A percentile compares a stretch with the other conserved stretches of the same genome.
Conservation (phyloP, 2,113 vertebrate genomes). For the Cryptotis parvus region DNA sequence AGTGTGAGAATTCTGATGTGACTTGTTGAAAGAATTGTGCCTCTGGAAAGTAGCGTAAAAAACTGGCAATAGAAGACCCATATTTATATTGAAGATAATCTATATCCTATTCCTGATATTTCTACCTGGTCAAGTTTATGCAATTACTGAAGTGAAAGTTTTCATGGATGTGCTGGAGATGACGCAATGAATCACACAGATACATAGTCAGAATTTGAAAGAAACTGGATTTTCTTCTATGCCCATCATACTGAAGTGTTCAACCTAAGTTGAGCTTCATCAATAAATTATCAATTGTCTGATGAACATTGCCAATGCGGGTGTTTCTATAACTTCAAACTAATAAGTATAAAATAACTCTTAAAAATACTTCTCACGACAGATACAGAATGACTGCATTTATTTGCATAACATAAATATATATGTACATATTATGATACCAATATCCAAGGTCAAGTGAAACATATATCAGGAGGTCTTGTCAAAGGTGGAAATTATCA, state of each 20-base stretch:
- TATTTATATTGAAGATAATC: neutral
- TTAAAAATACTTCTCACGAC: neutral
- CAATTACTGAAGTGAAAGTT: neutral
- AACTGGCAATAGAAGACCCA: neutral
- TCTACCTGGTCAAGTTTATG: neutral
- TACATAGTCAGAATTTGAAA: neutral
- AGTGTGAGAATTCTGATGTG: neutral
- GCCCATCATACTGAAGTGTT: neutral
- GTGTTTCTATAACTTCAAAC: conserved; percentile 15
- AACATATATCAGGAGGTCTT: too few species aligned
- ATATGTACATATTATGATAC: too few species aligned
- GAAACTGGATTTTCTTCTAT: conserved; percentile 15
- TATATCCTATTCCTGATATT: neutral
- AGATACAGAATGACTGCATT: too few species aligned
- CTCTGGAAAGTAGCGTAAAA: neutral
- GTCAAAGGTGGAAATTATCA: too few species aligned
- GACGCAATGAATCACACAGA: neutral
- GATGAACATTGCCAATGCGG: neutral
- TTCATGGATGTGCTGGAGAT: neutral
- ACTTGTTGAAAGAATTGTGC: neutral
- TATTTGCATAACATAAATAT: too few species aligned
- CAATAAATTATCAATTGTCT: neutral
- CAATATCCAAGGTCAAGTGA: too few species aligned
- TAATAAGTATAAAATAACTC: neutral
- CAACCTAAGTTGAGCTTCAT: neutral